These are phyloP conservation scores for Pogonognathellus flavescens DNA, from an alignment of 1,140 invertebrate species.

Conservation along the genomic window DNA sequence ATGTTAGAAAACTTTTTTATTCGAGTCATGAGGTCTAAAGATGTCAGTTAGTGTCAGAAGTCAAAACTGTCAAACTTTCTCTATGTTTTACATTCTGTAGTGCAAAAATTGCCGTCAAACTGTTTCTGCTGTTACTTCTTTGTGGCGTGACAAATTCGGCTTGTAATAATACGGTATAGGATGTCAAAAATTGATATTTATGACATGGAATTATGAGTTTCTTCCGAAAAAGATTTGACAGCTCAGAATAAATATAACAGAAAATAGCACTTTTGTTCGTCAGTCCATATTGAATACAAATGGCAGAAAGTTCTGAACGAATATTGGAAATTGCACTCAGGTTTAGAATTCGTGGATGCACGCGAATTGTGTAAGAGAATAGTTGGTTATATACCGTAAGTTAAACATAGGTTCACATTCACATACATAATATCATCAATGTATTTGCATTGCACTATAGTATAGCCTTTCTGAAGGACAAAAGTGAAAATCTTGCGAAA, in stretches of 20 bases:
- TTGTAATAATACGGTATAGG: not conserved
- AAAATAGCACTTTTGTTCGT: too few relatives aligned
- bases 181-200: constrained; percentile 31
- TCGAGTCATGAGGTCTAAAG: not conserved
- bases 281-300: too few relatives aligned
- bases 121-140: not conserved
- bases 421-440: too few relatives aligned
- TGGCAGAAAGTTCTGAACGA: too few relatives aligned
- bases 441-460: too few relatives aligned
- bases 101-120: not conserved
- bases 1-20: not conserved
- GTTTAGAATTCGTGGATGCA: too few relatives aligned
- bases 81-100: not conserved
- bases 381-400: too few relatives aligned
- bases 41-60: not conserved
- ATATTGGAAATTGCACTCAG: too few relatives aligned
- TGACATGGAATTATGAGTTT: not conserved
- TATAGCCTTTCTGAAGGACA: not conserved
- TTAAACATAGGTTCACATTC: too few relatives aligned
- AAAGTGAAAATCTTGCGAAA: not conserved
- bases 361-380: too few relatives aligned
- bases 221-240: constrained; percentile 8
- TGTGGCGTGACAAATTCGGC: not conserved
- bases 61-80: constrained; percentile 50
- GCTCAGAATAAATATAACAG: not conserved